Evolutionary conservation across 2,888 invertebrate species (phyloP).

Genomic region (Lasioglossum oenotherae): DNA sequence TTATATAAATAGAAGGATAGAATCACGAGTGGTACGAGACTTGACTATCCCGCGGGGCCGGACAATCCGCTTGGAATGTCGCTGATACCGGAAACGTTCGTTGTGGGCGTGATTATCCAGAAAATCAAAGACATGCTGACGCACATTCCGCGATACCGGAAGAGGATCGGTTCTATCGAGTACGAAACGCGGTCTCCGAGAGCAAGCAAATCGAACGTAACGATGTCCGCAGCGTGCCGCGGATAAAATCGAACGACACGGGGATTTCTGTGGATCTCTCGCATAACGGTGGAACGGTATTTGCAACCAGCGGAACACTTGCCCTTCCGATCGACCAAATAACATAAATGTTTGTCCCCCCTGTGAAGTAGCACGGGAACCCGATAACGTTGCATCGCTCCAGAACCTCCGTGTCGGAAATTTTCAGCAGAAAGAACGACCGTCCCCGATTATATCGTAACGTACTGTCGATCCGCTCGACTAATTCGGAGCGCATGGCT

Average conservation of each 20-base stretch:
- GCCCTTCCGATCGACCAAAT: slow-evolving; percentile 24
- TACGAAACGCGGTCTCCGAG: slow-evolving; percentile 43
- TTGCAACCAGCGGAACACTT: slow-evolving; percentile 27
- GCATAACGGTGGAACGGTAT: slow-evolving; percentile 45
- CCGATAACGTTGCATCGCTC: slow-evolving; percentile 21
- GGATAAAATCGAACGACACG: slow-evolving; percentile 54
- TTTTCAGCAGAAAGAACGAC: slow-evolving; percentile 14
- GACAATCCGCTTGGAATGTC: slow-evolving; percentile 8
- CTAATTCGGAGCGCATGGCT: neutral
- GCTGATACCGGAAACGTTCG: slow-evolving; percentile 37
- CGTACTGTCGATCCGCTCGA: neutral
- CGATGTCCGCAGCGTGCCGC: slow-evolving; percentile 53
- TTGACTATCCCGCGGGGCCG: neutral
- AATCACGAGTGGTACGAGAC: neutral
- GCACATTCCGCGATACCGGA: slow-evolving; percentile 45
- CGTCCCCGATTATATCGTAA: slow-evolving; percentile 9
- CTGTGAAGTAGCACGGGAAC: slow-evolving; percentile 20
- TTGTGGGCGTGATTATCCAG: slow-evolving; percentile 44
- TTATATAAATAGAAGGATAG: neutral
- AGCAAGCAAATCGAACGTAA: slow-evolving; percentile 64
- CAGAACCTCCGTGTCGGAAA: neutral
- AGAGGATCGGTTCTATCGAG: slow-evolving; percentile 34
- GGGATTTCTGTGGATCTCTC: slow-evolving; percentile 36
- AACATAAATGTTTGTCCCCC: slow-evolving; percentile 42
- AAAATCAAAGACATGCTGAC: slow-evolving; percentile 55